Base-by-base conservation (phyloP, 2,888 invertebrate species). In the Neoitamus cyanurus region DNA sequence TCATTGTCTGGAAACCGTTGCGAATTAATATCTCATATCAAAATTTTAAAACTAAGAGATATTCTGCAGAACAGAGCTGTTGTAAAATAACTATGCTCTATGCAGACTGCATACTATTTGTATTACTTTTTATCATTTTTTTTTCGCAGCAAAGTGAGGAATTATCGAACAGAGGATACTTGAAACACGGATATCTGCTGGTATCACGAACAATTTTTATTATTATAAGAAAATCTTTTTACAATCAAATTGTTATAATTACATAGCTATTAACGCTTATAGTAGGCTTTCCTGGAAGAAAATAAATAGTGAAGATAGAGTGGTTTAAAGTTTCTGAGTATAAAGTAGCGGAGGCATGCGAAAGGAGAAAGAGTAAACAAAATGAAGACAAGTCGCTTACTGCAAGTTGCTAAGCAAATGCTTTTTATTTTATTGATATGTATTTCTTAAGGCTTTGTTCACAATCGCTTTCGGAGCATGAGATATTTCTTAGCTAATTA, bases 281-380 rank as follows among this genome's bases (percentile, higher is more conserved):
- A 82, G 82, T 82, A 82, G 82, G 36, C 82, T 82, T 69, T 82
- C 82, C 82, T 82, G 82, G 28, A 82, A 82, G 78, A 82, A 69
- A 69, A 82, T 82, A 69, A 82, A 36, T 82, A 36, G 30, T 82
- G 69, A 82, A 82, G 82, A 68, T 36, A 69, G 68, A 82, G 30
- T 68, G 31, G 31, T 25, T 36, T 36, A 37, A 36, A 25, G 82
- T n/a, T 82, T 37, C n/a, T 9, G 34, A 82, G 36, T 69, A 42
- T 36, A 48, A 37, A 69, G 11, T 69, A 82, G 69, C 68, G 69
- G 7, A 25, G 82, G 69, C 82, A 82, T 82, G 82, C 82, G 82
- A 69, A 69, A 82, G 69, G 82, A 82, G 69, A 82, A 82, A 82
- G 69, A 25, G 58, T 58, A 20, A 58, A 69, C 28, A 69, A 37